These are phyloP conservation scores for Tarsius wallacei DNA, from an alignment of 2,797 vertebrate species.

Conservation along the genomic window DNA sequence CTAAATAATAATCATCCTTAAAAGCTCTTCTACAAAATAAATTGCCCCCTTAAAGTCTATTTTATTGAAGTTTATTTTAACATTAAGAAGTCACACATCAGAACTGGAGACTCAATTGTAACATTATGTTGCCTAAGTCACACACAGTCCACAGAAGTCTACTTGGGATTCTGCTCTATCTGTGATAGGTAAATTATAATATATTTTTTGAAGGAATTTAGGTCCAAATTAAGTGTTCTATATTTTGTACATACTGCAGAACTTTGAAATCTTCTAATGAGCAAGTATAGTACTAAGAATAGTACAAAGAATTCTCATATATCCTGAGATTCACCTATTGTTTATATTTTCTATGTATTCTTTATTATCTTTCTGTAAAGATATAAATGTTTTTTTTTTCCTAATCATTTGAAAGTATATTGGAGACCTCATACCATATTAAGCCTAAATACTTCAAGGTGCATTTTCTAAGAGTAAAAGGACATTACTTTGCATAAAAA, in stretches of 20 bases:
- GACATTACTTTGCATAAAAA: background rate
- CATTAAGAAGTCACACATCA: background rate
- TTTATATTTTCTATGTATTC: background rate
- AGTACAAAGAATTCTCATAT: background rate
- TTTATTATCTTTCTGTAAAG: background rate
- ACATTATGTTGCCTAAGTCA: background rate
- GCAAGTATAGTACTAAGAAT: background rate
- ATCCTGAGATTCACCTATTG: background rate
- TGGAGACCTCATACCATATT: background rate
- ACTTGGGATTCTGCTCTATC: background rate
- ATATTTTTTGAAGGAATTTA: background rate
- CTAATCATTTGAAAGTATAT: background rate
- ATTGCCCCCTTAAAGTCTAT: no score
- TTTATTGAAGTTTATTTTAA: no score
- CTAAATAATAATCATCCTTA: background rate
- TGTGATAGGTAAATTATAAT: background rate
- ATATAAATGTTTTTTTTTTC: background rate
- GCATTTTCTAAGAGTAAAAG: background rate
- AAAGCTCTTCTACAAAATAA: slow-evolving; percentile 35
- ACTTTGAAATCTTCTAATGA: background rate
- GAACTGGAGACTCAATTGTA: background rate
- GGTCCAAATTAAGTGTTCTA: background rate
- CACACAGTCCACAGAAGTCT: background rate
- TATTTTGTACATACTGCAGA: background rate
- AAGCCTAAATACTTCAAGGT: background rate